Conservation (phyloP, 2,888 invertebrate genomes). For the Actias luna region DNA sequence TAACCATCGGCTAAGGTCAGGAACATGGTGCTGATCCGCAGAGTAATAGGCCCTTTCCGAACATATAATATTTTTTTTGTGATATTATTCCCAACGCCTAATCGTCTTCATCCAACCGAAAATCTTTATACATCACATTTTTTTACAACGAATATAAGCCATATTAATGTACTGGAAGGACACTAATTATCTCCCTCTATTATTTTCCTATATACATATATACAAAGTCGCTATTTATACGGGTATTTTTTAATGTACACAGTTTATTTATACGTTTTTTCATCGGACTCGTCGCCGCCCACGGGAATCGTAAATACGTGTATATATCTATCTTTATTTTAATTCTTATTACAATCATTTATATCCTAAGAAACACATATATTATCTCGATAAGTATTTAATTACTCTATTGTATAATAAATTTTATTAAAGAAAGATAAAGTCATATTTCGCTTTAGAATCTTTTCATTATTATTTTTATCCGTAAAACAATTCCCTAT, state of each 20-base stretch:
- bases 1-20: constrained; percentile 34
- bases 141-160: constrained; percentile 58
- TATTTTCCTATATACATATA: constrained; percentile 70
- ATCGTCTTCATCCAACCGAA: constrained; percentile 39
- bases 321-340: neutral
- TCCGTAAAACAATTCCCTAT: neutral
- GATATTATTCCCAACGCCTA: constrained; percentile 38
- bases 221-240: constrained; percentile 41
- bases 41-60: constrained; percentile 55
- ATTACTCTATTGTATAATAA: neutral
- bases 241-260: neutral
- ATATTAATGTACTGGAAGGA: constrained; percentile 47
- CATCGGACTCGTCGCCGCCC: neutral
- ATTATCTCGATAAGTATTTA: neutral
- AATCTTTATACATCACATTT: constrained; percentile 66
- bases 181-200: constrained; percentile 46
- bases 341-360: neutral
- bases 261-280: neutral
- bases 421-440: neutral
- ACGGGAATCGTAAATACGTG: neutral
- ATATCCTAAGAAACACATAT: neutral
- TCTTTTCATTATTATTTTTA: no score
- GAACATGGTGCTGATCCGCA: constrained; percentile 52
- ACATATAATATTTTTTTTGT: constrained; percentile 49
- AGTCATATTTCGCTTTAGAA: no score